phyloP scores from a whole-genome alignment of 2,888 invertebrate genomes.

The Ornithoptera priamus region DNA sequence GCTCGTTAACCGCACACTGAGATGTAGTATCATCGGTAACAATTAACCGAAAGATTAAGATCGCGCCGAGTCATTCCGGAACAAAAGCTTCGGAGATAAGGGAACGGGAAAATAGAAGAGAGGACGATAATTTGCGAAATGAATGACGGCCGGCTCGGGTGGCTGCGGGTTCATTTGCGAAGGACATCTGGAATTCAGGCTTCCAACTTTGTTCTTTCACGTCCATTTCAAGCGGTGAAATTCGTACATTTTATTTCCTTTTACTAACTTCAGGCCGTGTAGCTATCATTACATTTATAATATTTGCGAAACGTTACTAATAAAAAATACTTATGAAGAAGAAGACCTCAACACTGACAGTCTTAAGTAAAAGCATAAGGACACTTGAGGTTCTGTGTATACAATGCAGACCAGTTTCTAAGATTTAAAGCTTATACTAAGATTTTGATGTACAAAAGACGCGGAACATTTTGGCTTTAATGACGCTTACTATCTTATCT shows the following conservation, averaged over 20 bases:
- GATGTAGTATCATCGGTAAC: constrained; percentile 52
- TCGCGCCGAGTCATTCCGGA: constrained; percentile 50
- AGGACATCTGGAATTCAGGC: background rate
- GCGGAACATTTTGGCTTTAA: too few relatives aligned
- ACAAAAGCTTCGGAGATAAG: constrained; percentile 42
- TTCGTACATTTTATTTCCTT: background rate
- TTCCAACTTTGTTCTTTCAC: background rate
- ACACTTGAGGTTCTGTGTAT: too few relatives aligned
- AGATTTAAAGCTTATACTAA: too few relatives aligned
- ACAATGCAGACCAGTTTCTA: too few relatives aligned
- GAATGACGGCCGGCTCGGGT: constrained; percentile 29
- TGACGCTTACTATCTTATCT: too few relatives aligned
- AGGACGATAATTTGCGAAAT: constrained; percentile 35
- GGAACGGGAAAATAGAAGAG: constrained; percentile 31
- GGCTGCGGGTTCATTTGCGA: constrained; percentile 2
- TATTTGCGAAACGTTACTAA: background rate
- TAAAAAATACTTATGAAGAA: too few relatives aligned
- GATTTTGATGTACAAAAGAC: too few relatives aligned
- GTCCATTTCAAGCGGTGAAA: background rate
- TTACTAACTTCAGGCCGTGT: background rate
- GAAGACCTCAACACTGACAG: too few relatives aligned
- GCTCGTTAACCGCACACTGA: constrained; percentile 60
- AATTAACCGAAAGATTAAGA: constrained; percentile 65
- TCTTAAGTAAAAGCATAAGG: too few relatives aligned
- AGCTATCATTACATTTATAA: background rate